Conservation (phyloP, 1,140 invertebrate species). For the Bombus huntii region DNA sequence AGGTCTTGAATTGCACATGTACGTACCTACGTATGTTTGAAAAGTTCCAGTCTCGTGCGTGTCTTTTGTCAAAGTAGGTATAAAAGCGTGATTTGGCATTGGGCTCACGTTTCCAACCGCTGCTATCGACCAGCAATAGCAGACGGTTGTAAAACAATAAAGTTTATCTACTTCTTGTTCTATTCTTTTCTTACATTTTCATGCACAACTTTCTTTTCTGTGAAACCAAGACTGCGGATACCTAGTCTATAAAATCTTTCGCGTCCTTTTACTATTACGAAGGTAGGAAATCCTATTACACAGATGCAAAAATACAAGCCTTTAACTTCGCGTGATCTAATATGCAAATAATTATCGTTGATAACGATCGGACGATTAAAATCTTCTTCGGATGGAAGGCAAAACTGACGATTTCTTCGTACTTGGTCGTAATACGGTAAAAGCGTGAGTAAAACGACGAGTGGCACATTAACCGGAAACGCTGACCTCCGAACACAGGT, state of each 20-base stretch:
- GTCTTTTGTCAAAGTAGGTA: not conserved
- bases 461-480: slow-evolving; percentile 27
- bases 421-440: not conserved
- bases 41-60: not conserved
- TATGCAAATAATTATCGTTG: too few species aligned
- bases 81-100: not conserved
- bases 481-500: slow-evolving; percentile 42
- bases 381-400: too few species aligned
- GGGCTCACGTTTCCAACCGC: not conserved
- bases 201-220: not conserved
- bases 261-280: too few species aligned
- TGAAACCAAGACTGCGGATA: not conserved
- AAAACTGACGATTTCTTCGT: not conserved
- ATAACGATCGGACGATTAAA: not conserved
- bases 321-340: not conserved
- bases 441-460: slow-evolving; percentile 22
- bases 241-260: too few species aligned
- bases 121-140: not conserved
- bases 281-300: too few species aligned
- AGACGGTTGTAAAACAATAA: slow-evolving; percentile 6
- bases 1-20: not conserved
- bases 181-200: too few species aligned
- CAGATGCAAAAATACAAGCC: not conserved
- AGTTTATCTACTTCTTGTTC: not conserved
- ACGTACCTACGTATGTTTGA: not conserved